These are phyloP conservation scores for Harlomillsia oculata DNA, from an alignment of 1,140 invertebrate genomes.

Conservation along the genomic window DNA sequence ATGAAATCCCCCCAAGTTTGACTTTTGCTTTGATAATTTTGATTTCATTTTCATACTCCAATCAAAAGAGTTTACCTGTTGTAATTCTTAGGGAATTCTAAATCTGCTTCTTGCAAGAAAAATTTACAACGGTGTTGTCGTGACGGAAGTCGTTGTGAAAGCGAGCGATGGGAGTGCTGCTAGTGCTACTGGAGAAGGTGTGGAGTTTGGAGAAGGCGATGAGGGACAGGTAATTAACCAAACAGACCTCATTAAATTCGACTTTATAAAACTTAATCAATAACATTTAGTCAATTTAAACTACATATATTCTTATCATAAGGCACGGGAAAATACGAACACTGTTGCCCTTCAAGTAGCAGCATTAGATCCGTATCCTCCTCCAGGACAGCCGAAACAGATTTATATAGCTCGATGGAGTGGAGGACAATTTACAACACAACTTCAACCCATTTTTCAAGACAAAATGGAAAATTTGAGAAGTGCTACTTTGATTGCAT, in stretches of 20 bases:
- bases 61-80: background rate
- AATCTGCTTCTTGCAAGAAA: conserved; percentile 14
- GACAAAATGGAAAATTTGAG: conserved; percentile 31
- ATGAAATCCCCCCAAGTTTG: background rate
- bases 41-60: background rate
- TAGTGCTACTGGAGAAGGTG: background rate
- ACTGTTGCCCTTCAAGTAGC: conserved; percentile 19
- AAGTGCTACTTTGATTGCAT: conserved; percentile 27
- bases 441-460: conserved; percentile 19
- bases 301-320: background rate
- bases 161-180: background rate
- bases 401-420: conserved; percentile 25
- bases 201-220: background rate
- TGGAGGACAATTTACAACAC: background rate
- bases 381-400: conserved; percentile 21
- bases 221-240: too few species aligned
- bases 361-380: conserved; percentile 31
- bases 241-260: too few species aligned
- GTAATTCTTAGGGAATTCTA: conserved; percentile 22
- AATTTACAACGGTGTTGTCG: conserved; percentile 31
- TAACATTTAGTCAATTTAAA: too few species aligned
- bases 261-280: too few species aligned
- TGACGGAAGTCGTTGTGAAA: conserved; percentile 15
- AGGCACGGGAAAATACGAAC: background rate
- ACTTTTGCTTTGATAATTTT: background rate